These are phyloP conservation scores for Eumaeus atala DNA, from an alignment of 1,140 invertebrate species.

Conservation along the genomic window DNA sequence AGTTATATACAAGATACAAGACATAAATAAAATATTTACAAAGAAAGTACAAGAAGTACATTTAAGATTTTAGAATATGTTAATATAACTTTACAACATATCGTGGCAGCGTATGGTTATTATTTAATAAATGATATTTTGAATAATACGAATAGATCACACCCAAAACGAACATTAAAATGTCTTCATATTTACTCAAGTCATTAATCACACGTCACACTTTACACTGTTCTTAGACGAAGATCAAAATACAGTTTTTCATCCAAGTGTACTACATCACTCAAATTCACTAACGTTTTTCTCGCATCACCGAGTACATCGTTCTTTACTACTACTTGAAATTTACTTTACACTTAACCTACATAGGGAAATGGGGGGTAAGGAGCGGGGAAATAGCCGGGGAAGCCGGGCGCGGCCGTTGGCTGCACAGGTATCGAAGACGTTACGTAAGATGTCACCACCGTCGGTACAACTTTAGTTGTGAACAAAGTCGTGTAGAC, in stretches of 20 bases:
- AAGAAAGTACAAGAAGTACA: conserved; percentile 18
- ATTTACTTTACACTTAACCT: conserved; percentile 71
- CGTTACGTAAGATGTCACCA: conserved; percentile 87
- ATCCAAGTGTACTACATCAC: background rate
- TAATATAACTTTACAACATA: background rate
- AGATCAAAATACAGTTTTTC: background rate
- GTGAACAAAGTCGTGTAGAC: conserved; percentile 90
- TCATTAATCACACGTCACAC: conserved; percentile 2
- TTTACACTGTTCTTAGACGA: background rate
- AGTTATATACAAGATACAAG: conserved; percentile 21
- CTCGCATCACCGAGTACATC: conserved; percentile 7
- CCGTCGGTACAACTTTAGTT: conserved; percentile 88
- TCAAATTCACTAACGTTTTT: conserved; percentile 12
- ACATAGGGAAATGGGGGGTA: conserved; percentile 84
- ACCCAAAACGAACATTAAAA: background rate
- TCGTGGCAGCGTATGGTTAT: background rate
- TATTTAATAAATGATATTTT: background rate
- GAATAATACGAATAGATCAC: conserved; percentile 12
- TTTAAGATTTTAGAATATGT: no score
- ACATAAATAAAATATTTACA: conserved; percentile 58
- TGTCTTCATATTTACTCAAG: conserved; percentile 5
- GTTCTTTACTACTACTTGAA: conserved; percentile 14
- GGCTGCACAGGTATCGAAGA: conserved; percentile 84
- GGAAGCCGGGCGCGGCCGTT: conserved; percentile 73
- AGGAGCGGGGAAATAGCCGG: conserved; percentile 85